Evolutionary conservation across 2,888 invertebrate genomes (phyloP).

Genomic region (Drosophila niveifrons): DNA sequence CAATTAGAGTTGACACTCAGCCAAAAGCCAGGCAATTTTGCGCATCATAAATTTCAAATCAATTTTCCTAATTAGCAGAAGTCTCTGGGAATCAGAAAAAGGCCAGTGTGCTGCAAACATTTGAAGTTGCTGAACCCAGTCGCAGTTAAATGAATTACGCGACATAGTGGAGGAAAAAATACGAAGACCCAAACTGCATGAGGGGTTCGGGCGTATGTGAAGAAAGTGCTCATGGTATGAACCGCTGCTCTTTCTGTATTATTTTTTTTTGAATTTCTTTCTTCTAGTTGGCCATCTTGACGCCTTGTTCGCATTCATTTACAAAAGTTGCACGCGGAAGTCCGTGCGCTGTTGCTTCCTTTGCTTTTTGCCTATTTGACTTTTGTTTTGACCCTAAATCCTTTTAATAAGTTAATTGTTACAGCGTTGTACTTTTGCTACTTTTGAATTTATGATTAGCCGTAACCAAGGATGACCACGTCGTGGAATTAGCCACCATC

Average conservation of each 20-base stretch:
- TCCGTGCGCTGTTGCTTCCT: conserved; percentile 44
- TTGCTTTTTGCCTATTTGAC: conserved; percentile 26
- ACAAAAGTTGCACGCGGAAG: conserved; percentile 46
- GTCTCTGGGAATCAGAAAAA: conserved; percentile 57
- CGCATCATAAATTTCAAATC: conserved; percentile 83
- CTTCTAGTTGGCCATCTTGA: conserved; percentile 41
- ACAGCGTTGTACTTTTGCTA: conserved; percentile 73
- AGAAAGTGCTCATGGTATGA: conserved; percentile 4
- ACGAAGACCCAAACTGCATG: neutral
- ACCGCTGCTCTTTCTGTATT: neutral
- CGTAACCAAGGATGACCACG: conserved; percentile 44
- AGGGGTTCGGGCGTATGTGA: conserved; percentile 17
- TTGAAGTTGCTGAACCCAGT: conserved; percentile 23
- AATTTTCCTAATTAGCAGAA: conserved; percentile 82
- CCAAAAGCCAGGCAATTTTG: conserved; percentile 59
- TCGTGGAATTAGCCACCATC: conserved; percentile 18
- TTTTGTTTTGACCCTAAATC: conserved; percentile 58
- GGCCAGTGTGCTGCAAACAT: conserved; percentile 19
- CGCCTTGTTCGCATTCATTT: conserved; percentile 57
- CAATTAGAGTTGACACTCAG: conserved; percentile 57
- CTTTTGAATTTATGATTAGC: conserved; percentile 77
- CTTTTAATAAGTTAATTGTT: conserved; percentile 83
- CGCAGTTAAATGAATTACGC: conserved; percentile 58
- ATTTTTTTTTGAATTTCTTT: conserved; percentile 3
- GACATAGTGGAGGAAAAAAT: conserved; percentile 13